Percentiles rank a stretch among this genome's conserved stretches.
phyloP scores from a whole-genome alignment of 2,888 invertebrate genomes.

The Campoletis raptor region DNA sequence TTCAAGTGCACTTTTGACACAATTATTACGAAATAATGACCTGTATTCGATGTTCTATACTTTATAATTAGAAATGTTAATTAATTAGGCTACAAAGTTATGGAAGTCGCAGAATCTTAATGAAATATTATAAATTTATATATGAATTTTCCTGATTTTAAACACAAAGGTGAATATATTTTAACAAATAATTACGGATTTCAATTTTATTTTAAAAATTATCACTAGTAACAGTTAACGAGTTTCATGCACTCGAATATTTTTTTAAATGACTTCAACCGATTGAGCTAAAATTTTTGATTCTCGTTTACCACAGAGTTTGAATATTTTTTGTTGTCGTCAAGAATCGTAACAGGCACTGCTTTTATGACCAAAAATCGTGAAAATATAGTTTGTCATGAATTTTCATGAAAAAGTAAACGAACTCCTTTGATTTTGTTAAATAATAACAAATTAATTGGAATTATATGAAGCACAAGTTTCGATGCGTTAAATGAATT shows the following conservation, averaged over 20 bases:
- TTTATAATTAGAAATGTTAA: background rate
- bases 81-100: background rate
- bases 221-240: background rate
- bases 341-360: too few species aligned
- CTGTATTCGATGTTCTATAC: background rate
- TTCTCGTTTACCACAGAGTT: too few species aligned
- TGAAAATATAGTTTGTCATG: too few species aligned
- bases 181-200: background rate
- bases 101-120: background rate
- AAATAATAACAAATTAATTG: background rate
- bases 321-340: too few species aligned
- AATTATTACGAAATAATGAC: background rate
- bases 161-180: background rate
- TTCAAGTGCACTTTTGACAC: slow-evolving; percentile 10
- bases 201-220: background rate
- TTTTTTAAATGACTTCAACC: background rate
- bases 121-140: background rate
- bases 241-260: too few species aligned
- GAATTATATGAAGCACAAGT: background rate
- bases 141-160: background rate
- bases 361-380: too few species aligned
- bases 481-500: background rate
- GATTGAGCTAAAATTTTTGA: too few species aligned
- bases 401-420: background rate
- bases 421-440: background rate